Conservation (phyloP, 2,888 invertebrate species). For the Meteorus colon region DNA sequence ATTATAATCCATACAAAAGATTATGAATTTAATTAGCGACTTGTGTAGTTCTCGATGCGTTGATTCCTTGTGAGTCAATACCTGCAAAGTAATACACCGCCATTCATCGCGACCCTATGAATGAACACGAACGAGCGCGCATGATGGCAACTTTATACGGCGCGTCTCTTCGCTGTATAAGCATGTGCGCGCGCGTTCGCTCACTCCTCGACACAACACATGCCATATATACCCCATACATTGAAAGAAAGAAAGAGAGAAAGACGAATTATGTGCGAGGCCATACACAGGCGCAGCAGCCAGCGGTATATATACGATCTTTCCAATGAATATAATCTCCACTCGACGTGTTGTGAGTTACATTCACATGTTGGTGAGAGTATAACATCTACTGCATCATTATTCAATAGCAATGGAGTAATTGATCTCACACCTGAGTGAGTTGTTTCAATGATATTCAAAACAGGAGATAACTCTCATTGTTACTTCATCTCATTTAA, state of each 20-base stretch:
- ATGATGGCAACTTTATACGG: conserved; percentile 62
- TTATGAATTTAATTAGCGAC: neutral
- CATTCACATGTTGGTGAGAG: conserved; percentile 27
- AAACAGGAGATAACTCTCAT: conserved; percentile 8
- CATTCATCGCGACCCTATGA: conserved; percentile 69
- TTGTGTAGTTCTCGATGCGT: neutral
- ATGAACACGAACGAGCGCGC: conserved; percentile 61
- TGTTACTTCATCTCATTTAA: conserved; percentile 14
- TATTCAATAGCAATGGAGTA: conserved; percentile 51
- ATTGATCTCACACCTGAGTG: conserved; percentile 49
- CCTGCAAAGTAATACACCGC: conserved; percentile 47
- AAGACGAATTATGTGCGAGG: conserved; percentile 38
- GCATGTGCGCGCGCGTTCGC: conserved; percentile 29
- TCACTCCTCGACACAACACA: conserved; percentile 5
- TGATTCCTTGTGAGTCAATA: conserved; percentile 3
- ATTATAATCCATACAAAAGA: too few species aligned
- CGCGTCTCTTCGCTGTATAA: conserved; percentile 37
- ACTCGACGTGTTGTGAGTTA: conserved; percentile 25
- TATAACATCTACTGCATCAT: conserved; percentile 36
- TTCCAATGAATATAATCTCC: conserved; percentile 37
- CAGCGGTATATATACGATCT: conserved; percentile 11
- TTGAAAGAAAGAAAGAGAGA: conserved; percentile 29
- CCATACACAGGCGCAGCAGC: neutral
- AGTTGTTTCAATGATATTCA: conserved; percentile 41
- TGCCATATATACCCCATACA: neutral